Evolutionary conservation across 1,140 invertebrate species (phyloP), one percentile per base, ranked within the genome.

Genomic region (Aphaenogaster floridana): DNA sequence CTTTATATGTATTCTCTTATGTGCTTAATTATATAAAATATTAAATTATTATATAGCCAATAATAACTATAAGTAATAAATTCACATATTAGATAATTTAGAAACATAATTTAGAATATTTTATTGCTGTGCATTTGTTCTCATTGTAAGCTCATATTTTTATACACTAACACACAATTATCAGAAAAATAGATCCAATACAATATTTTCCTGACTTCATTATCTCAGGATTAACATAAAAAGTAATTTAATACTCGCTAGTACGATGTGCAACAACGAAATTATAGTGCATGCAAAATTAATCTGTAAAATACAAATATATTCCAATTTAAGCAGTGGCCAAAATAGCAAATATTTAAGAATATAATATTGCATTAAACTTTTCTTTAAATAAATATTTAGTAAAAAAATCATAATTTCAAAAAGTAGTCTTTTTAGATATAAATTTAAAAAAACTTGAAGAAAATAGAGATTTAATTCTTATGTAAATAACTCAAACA

Each of bases 1-100:
- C 34, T 36, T 28, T 28, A 28, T 28, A 28, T 28, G 28, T 64
- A 36, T 39, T 64, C 34, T 36, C 61, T 36, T 64, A 17, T 64
- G 61, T 64, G 36, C 34, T 64, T 64, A 64, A 64, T 64, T 64
- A 28, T 28, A 28, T 28, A 64, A 64, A 36, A 64, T 64, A 64
- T 17, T 64, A 64, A 36, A 36, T 36, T 36, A 64, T 64, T 17
- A 36, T 17, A 8, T 17, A 17, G 34, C 17, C 28, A 28, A 34
- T 39, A 64, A 64, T 39, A 36, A 39, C 11, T 39, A 64, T 17
- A 36, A 36, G 15, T 64, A 64, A 64, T 64, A 64, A 64, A 64
- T 64, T 64, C 34, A 39, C 28, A 63, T 39, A 64, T 64, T 64
- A 39, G 36, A 2, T 39, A 36, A 64, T 64, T 36, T 17, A 63